These are phyloP conservation scores for Apotomis capreana DNA, from an alignment of 2,888 invertebrate genomes.

Conservation along the genomic window DNA sequence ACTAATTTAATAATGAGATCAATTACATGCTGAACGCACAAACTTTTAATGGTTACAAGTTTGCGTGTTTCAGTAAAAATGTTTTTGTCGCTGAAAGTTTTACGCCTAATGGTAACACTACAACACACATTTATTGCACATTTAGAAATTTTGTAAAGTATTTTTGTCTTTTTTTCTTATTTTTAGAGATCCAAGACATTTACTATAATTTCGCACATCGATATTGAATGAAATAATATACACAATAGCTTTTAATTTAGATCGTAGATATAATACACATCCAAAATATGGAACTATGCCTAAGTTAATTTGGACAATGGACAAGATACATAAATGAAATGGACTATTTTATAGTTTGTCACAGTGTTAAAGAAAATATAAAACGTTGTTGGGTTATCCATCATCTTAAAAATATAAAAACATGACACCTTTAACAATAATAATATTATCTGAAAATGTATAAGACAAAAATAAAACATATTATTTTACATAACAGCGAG, in stretches of 20 bases:
- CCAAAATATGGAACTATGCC: conserved; percentile 82
- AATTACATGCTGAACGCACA: conserved; percentile 56
- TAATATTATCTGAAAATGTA: conserved; percentile 77
- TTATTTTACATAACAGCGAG: conserved; percentile 72
- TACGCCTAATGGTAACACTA: conserved; percentile 83
- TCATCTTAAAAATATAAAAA: conserved; percentile 78
- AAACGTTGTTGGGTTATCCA: conserved; percentile 66
- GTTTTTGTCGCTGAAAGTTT: conserved; percentile 71
- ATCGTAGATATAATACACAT: conserved; percentile 80
- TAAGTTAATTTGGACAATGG: conserved; percentile 81
- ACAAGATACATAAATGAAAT: conserved; percentile 75
- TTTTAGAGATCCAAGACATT: conserved; percentile 84
- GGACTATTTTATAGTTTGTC: conserved; percentile 65
- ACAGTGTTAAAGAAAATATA: conserved; percentile 59
- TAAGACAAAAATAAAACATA: conserved; percentile 75
- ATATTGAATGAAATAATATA: conserved; percentile 81
- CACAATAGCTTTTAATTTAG: conserved; percentile 81
- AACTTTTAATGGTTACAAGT: conserved; percentile 31
- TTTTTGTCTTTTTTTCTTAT: conserved; percentile 82
- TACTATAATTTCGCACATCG: conserved; percentile 83
- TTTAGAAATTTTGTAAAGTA: conserved; percentile 83
- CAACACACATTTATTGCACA: conserved; percentile 85
- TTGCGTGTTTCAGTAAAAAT: conserved; percentile 52
- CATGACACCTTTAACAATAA: conserved; percentile 73
- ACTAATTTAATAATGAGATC: conserved; percentile 73